A percentile compares a stretch with the other conserved stretches of the same genome.
Evolutionary conservation across 2,797 vertebrate genomes (phyloP).

Genomic region (Gambelia wislizenii): DNA sequence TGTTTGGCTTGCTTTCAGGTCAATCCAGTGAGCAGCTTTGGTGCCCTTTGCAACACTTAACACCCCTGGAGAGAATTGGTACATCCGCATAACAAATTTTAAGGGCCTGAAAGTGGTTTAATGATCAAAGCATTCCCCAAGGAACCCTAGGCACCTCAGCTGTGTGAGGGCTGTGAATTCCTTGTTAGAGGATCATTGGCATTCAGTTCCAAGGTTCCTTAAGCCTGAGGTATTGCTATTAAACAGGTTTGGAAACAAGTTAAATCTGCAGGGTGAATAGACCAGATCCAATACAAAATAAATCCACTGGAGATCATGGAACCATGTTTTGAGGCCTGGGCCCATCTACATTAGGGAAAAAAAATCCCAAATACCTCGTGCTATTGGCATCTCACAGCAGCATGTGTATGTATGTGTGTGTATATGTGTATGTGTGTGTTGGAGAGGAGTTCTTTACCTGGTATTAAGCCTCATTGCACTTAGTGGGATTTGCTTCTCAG

Average conservation of each 20-base stretch:
- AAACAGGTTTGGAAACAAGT: neutral
- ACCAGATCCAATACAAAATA: neutral
- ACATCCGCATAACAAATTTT: neutral
- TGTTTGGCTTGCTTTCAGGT: neutral
- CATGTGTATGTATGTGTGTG: too few relatives aligned
- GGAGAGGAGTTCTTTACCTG: too few relatives aligned
- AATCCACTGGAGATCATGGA: neutral
- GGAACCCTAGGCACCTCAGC: neutral
- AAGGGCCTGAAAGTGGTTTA: neutral
- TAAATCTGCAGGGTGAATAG: slow-evolving; percentile 13
- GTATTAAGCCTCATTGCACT: neutral
- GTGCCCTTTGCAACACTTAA: neutral
- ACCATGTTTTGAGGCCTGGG: neutral
- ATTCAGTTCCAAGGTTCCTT: neutral
- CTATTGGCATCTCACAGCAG: too few relatives aligned
- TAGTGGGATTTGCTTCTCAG: neutral
- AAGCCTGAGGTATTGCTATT: neutral
- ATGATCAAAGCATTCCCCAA: slow-evolving; percentile 6
- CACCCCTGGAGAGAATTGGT: neutral
- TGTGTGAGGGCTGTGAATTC: neutral
- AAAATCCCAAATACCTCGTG: neutral
- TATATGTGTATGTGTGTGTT: too few relatives aligned
- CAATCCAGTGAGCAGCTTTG: neutral
- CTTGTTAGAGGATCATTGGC: too few relatives aligned
- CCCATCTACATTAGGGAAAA: too few relatives aligned